These are phyloP conservation scores for Lithobates sylvaticus DNA, from an alignment of 2,797 vertebrate species.

Conservation along the genomic window DNA sequence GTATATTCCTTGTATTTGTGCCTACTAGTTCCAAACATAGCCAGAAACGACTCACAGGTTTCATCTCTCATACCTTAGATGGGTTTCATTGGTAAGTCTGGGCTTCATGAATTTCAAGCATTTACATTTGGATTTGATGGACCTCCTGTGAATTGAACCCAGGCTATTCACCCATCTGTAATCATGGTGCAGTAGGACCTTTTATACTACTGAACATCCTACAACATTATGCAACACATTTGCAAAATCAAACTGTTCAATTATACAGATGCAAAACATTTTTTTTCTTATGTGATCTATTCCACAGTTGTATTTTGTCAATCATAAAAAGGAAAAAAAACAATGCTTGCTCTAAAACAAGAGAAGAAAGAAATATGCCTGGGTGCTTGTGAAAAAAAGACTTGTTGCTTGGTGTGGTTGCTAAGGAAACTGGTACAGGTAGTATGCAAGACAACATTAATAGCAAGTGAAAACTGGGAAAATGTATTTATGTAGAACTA, in stretches of 20 bases:
- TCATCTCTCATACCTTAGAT: too few relatives aligned
- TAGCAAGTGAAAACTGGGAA: conserved; percentile 28
- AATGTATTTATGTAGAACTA: background rate
- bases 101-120: too few relatives aligned
- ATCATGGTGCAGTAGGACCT: background rate
- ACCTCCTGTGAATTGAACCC: background rate
- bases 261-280: conserved; percentile 18
- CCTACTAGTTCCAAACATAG: too few relatives aligned
- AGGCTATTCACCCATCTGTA: background rate
- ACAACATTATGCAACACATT: background rate
- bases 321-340: background rate
- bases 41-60: too few relatives aligned
- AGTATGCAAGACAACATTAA: conserved; percentile 21
- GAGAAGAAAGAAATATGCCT: conserved; percentile 9
- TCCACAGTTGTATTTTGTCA: conserved; percentile 10
- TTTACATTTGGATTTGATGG: background rate
- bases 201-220: background rate
- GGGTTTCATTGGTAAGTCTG: too few relatives aligned
- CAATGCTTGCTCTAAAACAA: conserved; percentile 48
- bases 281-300: background rate
- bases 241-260: conserved; percentile 8
- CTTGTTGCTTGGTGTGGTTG: conserved; percentile 35
- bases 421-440: conserved; percentile 52
- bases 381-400: conserved; percentile 23
- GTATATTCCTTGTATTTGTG: too few relatives aligned